Base-by-base conservation (phyloP, 2,797 vertebrate genomes). In the Corythornis leucogaster region DNA sequence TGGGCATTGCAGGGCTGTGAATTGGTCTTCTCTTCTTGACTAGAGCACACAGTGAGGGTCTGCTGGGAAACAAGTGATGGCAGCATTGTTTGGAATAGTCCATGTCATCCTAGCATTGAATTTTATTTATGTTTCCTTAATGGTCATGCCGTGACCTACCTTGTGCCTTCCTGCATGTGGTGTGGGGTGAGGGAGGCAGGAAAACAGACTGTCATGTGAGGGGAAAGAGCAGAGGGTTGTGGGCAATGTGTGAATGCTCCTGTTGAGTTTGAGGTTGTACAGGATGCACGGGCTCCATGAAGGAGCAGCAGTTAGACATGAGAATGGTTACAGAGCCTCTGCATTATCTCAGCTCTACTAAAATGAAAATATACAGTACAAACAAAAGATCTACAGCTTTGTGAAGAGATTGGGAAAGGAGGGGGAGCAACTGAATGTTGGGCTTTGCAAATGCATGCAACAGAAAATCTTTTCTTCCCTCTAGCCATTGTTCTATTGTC, bases 401-500 rank as follows among this genome's bases (percentile, higher is more conserved):
- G 64, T 94, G 88, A 97, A 96, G 96, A 97, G 92, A 90, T 80
- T 71, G 85, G 62, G 64, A 77, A 78, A 85, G 90, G 79, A 79
- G 94, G 42, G 78, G 53, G 84, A 96, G 94, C 88, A 95, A 95
- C 77, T 89, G 97, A 97, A 98, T 97, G 97, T 97, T 98, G 97
- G 96, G 92, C 92, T 95, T 95, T 97, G 97, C 94, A 97, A 97
- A 97, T 97, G 95, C 73, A 89, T 97, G 92, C 96, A 95, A 94
- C 98, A 98, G 98, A 98, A 98, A 98, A 98, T 98, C 97, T 97
- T 97, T 96, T 95, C 95, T 97, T 98, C 97, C 97, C 97, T 96
- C 96, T 90, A 96, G 97, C 98, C 97, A 98, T 99, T 99, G 98
- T 99, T 98, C 98, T 97, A 98, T 98, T 99, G 98, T 98, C 98